Evolutionary conservation across 1,140 invertebrate species (phyloP), one percentile per base, ranked within the genome.

Genomic region (Achatina immaculata): DNA sequence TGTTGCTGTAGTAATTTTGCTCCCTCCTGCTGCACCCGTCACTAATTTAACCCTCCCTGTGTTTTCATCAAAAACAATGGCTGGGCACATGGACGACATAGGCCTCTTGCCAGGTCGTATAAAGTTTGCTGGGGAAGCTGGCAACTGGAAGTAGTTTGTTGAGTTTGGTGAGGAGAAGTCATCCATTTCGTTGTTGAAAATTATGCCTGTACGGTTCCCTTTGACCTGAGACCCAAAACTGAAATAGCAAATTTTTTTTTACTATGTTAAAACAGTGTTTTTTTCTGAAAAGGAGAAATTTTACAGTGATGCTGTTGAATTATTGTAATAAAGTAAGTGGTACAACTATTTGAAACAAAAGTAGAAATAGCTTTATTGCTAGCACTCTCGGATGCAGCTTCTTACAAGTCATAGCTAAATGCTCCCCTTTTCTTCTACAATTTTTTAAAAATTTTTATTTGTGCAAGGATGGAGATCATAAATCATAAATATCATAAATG

Each of bases 171-270:
- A 93, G 0, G 96, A 95, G 91, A 99, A 99, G 90, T 99, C 98
- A 89, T 99, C 96, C 97, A 99, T 99, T 69, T 95, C 95, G 88
- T 96, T 95, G 91, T 99, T 99, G 85, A 98, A 94, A 1, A 99
- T 91, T 62, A 99, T 97, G 40, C 98, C 98, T 0, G 97, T 98
- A 75, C 93, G 93, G 24, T 93, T 85, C 6, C 93, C 93, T 11
- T 89, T 84, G 19, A 92, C 86, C 78, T 89, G 87, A 19, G 89
- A 91, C 1, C 92, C 92, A 88, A 92, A 93, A 80, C 92, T 93
- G 75, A 51, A 81, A 86, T 62, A 28, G 34, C 7, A 80, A 9
- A 40, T 72, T 72, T 34, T 38, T n/a, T 14, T 11, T 21, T 45
- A 48, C n/a, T 28, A 75, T 28, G 51, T 42, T 28, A 51, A 51